Base-by-base conservation (phyloP, 2,113 vertebrate genomes). In the Cryptoleucopteryx plumbea region DNA sequence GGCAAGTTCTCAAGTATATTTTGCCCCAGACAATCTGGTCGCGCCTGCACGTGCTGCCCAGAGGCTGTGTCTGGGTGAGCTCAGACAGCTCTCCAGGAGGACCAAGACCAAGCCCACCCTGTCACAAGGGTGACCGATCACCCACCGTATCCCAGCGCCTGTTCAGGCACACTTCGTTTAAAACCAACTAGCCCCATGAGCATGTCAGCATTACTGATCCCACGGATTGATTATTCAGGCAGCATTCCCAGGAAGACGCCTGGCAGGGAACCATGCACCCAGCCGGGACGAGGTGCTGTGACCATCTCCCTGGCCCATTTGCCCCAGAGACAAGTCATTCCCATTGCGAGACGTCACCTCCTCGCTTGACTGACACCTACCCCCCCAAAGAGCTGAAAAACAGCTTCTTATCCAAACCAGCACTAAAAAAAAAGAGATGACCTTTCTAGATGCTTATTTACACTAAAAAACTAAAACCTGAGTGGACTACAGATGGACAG, bases 1-100 rank as follows among this genome's bases (percentile, higher is more conserved):
- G 77, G 26, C 61, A 6, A 0, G 3, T 34, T 3, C 36, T 16
- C 2, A 0, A 0, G 7, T 4, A 0, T 9, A 16, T 9, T 10
- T 6, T 3, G 25, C 4, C 29, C 36, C 67, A 3, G 22, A n/a
- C 16, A 52, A 11, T 1, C 32, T 5, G 11, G 20, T 4, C 29
- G 19, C 3, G 0, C 47, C 4, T 26, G 16, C 42, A 3, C 0
- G 3, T 4, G 29, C 63, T 22, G 43, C 66, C 67, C 48, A 2
- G 22, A 31, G 56, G 43, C 29, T 31, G 40, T 16, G 3, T 10
- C 18, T 11, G 67, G 32, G n/a, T 0, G 2, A 36, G 38, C 52
- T 50, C 0, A 0, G 15, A 2, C 23, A 31, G 40, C 23, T 25
- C 48, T 34, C 26, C 65, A 11, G 13, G 16, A n/a, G 36, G 34